phyloP scores from a whole-genome alignment of 2,113 vertebrate species.

The Chaenocephalus aceratus region DNA sequence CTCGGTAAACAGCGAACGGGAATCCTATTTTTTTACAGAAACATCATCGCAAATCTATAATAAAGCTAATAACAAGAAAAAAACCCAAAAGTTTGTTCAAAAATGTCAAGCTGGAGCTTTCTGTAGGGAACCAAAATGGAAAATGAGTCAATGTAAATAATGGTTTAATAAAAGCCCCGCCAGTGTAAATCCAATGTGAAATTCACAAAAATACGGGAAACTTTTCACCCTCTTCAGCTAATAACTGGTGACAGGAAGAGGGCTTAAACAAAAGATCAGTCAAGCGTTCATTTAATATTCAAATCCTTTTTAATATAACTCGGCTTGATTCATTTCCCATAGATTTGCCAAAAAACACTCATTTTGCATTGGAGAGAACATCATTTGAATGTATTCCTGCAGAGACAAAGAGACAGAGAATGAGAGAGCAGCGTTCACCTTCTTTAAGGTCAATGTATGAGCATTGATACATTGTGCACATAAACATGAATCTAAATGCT shows the following conservation, averaged over 20 bases:
- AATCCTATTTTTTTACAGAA: constrained; percentile 69
- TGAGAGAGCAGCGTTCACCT: constrained; percentile 59
- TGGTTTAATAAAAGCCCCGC: constrained; percentile 84
- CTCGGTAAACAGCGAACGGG: constrained; percentile 72
- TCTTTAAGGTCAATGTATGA: constrained; percentile 53
- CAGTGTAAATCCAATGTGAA: constrained; percentile 83
- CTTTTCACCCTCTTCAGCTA: constrained; percentile 84
- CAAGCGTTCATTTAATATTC: constrained; percentile 88
- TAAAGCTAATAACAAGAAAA: constrained; percentile 74
- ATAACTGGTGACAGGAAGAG: constrained; percentile 83
- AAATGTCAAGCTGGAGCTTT: constrained; percentile 83
- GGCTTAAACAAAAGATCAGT: constrained; percentile 88
- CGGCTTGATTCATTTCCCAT: constrained; percentile 81
- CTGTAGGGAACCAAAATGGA: constrained; percentile 80
- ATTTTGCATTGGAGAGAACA: constrained; percentile 71
- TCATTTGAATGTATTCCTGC: constrained; percentile 76
- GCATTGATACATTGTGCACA: neutral
- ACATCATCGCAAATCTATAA: constrained; percentile 77
- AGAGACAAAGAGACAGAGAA: constrained; percentile 34
- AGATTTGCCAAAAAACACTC: constrained; percentile 77
- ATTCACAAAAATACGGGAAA: constrained; percentile 82
- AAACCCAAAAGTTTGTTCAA: constrained; percentile 79
- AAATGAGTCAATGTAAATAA: constrained; percentile 87
- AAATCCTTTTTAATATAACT: constrained; percentile 86
- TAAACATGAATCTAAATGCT: constrained; percentile 1